A percentile compares a stretch with the other conserved stretches of the same genome.
These are phyloP conservation scores for Silurus asotus DNA, from an alignment of 2,113 vertebrate genomes.

Conservation along the genomic window DNA sequence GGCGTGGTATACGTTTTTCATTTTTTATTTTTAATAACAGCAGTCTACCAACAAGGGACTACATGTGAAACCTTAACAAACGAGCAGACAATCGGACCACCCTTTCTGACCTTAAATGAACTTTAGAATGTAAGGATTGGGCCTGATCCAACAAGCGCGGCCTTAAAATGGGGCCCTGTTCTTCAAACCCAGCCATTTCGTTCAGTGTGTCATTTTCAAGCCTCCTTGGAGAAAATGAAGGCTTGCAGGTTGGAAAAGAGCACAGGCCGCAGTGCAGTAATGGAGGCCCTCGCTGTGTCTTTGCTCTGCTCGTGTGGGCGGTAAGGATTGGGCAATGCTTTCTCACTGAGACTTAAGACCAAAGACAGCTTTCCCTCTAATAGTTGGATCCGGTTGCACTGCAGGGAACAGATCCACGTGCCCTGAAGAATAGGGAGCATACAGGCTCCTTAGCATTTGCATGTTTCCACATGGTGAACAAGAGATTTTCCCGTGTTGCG, in stretches of 20 bases:
- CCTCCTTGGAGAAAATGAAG: constrained; percentile 52
- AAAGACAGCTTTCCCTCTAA: constrained; percentile 40
- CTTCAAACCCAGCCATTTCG: constrained; percentile 26
- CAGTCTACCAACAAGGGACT: neutral
- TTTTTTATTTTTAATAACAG: neutral
- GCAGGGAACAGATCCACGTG: constrained; percentile 35
- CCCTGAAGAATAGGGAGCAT: constrained; percentile 5
- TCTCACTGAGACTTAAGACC: constrained; percentile 39
- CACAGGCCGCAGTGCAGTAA: constrained; percentile 46
- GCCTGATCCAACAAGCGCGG: constrained; percentile 21
- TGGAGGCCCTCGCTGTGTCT: constrained; percentile 54
- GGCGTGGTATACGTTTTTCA: neutral
- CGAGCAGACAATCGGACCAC: neutral
- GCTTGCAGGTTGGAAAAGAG: constrained; percentile 47
- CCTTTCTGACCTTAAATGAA: constrained; percentile 1
- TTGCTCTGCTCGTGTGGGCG: constrained; percentile 26
- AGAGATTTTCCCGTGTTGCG: constrained; percentile 9
- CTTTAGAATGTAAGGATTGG: constrained; percentile 11
- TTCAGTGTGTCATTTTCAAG: constrained; percentile 52
- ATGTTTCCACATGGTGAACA: constrained; percentile 3
- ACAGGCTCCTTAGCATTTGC: neutral
- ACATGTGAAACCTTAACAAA: neutral
- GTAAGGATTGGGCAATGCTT: constrained; percentile 34
- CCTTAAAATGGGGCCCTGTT: neutral
- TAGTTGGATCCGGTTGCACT: constrained; percentile 50